Percentiles rank a stretch among this genome's conserved stretches.
phyloP scores from a whole-genome alignment of 2,888 invertebrate species.

The Drosophila colorata region DNA sequence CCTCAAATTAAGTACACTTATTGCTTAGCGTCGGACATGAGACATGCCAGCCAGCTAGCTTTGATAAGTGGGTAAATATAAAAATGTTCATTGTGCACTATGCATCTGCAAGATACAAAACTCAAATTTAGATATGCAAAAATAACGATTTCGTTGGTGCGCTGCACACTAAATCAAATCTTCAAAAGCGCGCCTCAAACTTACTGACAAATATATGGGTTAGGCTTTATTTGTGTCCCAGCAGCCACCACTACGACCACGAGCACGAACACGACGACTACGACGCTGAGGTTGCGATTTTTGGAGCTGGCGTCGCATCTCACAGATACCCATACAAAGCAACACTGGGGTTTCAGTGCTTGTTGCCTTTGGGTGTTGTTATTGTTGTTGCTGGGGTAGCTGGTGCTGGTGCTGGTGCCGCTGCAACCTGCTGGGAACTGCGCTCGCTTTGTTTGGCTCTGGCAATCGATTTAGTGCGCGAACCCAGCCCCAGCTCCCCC shows the following conservation, averaged over 20 bases:
- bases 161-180: slow-evolving; percentile 81
- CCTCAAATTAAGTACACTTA: neutral
- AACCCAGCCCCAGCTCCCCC: slow-evolving; percentile 2
- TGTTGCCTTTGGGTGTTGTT: slow-evolving; percentile 67
- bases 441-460: slow-evolving; percentile 70
- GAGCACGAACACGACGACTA: slow-evolving; percentile 14
- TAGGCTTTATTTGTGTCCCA: slow-evolving; percentile 78
- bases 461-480: slow-evolving; percentile 66
- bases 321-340: slow-evolving; percentile 60
- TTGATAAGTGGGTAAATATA: slow-evolving; percentile 8
- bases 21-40: slow-evolving; percentile 2
- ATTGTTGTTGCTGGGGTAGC: slow-evolving; percentile 17
- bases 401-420: slow-evolving; percentile 36
- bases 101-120: slow-evolving; percentile 42
- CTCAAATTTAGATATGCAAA: slow-evolving; percentile 75
- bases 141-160: slow-evolving; percentile 51
- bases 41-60: neutral
- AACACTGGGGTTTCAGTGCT: slow-evolving; percentile 64
- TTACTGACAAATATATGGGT: slow-evolving; percentile 83
- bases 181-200: slow-evolving; percentile 72
- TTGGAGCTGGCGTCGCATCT: slow-evolving; percentile 53
- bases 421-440: slow-evolving; percentile 77
- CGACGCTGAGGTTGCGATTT: slow-evolving; percentile 26
- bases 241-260: slow-evolving; percentile 19
- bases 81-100: slow-evolving; percentile 11